A percentile compares a stretch with the other conserved stretches of the same genome.
phyloP scores from a whole-genome alignment of 2,797 vertebrate species.

The Chanos chanos region DNA sequence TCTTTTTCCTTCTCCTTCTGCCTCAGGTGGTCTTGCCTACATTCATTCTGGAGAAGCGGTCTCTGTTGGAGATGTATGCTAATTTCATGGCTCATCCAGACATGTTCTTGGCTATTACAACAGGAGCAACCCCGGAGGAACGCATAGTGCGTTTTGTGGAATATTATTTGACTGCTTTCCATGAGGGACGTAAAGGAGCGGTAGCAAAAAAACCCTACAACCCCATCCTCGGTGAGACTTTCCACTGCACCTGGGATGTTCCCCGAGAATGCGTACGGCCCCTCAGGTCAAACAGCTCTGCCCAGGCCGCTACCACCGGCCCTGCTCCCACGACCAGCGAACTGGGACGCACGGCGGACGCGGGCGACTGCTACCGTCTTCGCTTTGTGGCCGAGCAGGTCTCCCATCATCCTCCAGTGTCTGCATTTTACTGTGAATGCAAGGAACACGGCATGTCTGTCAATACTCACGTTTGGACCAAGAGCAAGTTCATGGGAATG shows the following conservation, averaged over 20 bases:
- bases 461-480: slow-evolving; percentile 85
- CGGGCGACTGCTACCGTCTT: slow-evolving; percentile 68
- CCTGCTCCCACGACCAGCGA: slow-evolving; percentile 25
- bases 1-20: neutral
- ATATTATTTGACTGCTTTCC: slow-evolving; percentile 87
- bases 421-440: slow-evolving; percentile 89
- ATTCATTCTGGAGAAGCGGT: slow-evolving; percentile 88
- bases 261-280: slow-evolving; percentile 75
- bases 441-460: slow-evolving; percentile 81
- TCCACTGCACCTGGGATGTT: slow-evolving; percentile 86
- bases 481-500: slow-evolving; percentile 93
- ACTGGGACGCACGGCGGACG: slow-evolving; percentile 12
- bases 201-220: slow-evolving; percentile 91
- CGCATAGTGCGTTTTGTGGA: slow-evolving; percentile 85
- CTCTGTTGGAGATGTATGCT: slow-evolving; percentile 88
- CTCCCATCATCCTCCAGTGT: slow-evolving; percentile 84
- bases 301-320: neutral
- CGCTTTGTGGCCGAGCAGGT: slow-evolving; percentile 85
- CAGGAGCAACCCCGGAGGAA: slow-evolving; percentile 77
- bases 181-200: slow-evolving; percentile 83
- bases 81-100: slow-evolving; percentile 90
- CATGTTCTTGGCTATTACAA: slow-evolving; percentile 78
- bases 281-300: slow-evolving; percentile 59
- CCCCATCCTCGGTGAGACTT: slow-evolving; percentile 84
- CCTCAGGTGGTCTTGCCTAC: slow-evolving; percentile 85